Evolutionary conservation across 2,797 vertebrate species (phyloP).

Genomic region (Trematomus bernacchii): DNA sequence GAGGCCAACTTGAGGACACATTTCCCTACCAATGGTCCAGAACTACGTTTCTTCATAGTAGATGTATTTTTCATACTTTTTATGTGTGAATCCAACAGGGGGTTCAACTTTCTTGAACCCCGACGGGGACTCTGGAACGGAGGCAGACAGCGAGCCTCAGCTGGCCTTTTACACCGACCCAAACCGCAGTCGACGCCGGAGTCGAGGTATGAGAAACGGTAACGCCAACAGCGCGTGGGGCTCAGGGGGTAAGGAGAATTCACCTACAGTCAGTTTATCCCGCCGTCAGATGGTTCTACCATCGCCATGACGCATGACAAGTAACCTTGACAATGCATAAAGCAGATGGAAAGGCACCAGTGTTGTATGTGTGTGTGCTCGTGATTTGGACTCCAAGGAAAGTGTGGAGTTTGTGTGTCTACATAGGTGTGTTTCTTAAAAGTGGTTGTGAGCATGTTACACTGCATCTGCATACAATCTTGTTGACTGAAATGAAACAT

Average conservation of each 20-base stretch:
- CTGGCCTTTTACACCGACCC: slow-evolving; percentile 99
- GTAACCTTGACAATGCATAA: slow-evolving; percentile 58
- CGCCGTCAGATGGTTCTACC: slow-evolving; percentile 61
- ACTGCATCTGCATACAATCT: slow-evolving; percentile 58
- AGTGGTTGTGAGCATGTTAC: slow-evolving; percentile 68
- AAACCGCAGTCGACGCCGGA: slow-evolving; percentile 94
- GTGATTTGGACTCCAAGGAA: slow-evolving; percentile 38
- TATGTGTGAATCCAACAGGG: slow-evolving; percentile 88
- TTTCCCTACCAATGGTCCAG: slow-evolving; percentile 15
- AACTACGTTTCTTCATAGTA: slow-evolving; percentile 26
- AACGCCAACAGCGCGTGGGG: slow-evolving; percentile 89
- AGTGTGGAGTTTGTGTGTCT: slow-evolving; percentile 15
- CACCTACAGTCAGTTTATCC: slow-evolving; percentile 68
- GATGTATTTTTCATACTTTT: slow-evolving; percentile 51
- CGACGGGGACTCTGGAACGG: slow-evolving; percentile 96
- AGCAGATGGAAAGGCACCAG: slow-evolving; percentile 45
- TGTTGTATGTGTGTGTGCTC: slow-evolving; percentile 67
- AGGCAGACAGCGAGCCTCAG: slow-evolving; percentile 98
- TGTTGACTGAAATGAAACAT: slow-evolving; percentile 62
- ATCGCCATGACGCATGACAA: slow-evolving; percentile 73
- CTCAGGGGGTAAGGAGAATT: slow-evolving; percentile 88
- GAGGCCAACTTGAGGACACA: slow-evolving; percentile 11
- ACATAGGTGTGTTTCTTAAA: slow-evolving; percentile 31
- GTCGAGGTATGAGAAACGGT: slow-evolving; percentile 92
- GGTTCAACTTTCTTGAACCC: slow-evolving; percentile 99